These are phyloP conservation scores for Corydoras sp. DNA, from an alignment of 2,113 vertebrate species.

Conservation along the genomic window DNA sequence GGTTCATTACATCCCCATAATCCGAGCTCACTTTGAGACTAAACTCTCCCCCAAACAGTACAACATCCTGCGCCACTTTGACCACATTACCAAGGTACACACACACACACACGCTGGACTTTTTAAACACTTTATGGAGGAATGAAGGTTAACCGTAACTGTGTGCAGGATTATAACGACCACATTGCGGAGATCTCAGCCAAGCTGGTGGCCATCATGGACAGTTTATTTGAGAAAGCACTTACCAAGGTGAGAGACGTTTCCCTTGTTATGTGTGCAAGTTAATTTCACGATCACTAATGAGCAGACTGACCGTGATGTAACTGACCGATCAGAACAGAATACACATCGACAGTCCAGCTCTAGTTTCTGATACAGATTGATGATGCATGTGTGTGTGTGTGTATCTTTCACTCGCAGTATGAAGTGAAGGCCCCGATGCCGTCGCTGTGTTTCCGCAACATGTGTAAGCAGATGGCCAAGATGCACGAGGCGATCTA, in stretches of 20 bases:
- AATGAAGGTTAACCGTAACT: not conserved
- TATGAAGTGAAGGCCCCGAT: slow-evolving; percentile 97
- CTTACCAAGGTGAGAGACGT: slow-evolving; percentile 79
- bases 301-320: too few relatives aligned
- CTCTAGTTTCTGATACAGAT: too few relatives aligned
- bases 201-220: slow-evolving; percentile 98
- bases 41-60: slow-evolving; percentile 91
- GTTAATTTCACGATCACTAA: too few relatives aligned
- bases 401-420: slow-evolving; percentile 55
- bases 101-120: not conserved
- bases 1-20: slow-evolving; percentile 91
- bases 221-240: slow-evolving; percentile 90
- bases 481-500: slow-evolving; percentile 98
- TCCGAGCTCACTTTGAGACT: slow-evolving; percentile 89
- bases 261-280: not conserved
- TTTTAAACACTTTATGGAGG: not conserved
- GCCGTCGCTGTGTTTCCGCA: slow-evolving; percentile 90
- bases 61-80: slow-evolving; percentile 89
- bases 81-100: slow-evolving; percentile 95
- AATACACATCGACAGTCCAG: too few relatives aligned
- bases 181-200: slow-evolving; percentile 93
- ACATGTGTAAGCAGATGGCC: slow-evolving; percentile 92
- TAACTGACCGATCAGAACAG: too few relatives aligned
- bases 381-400: not conserved
- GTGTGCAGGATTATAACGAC: slow-evolving; percentile 89